Evolutionary conservation across 37 sponge, comb jelly and placozoan species (phyloP).

Genomic region (Halisarca cf. caerulea): DNA sequence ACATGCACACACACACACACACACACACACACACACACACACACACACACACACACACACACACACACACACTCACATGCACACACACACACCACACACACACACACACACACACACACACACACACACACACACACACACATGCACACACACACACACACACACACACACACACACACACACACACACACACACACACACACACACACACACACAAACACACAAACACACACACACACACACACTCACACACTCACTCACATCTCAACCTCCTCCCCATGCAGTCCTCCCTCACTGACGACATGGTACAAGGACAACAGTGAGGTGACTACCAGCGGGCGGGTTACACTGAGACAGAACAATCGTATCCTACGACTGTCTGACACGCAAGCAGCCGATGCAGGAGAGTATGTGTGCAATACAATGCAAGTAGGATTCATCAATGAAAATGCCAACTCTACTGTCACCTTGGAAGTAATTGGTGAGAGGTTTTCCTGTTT

Average conservation of each 20-base stretch:
- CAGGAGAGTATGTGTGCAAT: slow-evolving; percentile 48
- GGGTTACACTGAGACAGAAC: slow-evolving; percentile 4
- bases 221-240: background rate
- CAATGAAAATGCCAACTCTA: background rate
- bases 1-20: no score
- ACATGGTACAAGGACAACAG: slow-evolving; percentile 47
- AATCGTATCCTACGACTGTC: slow-evolving; percentile 13
- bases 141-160: no score
- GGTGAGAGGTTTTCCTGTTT: background rate
- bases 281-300: slow-evolving; percentile 39
- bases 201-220: no score
- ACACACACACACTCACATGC: no score
- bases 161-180: no score
- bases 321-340: background rate
- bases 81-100: no score
- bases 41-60: no score
- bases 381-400: slow-evolving; percentile 17
- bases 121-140: no score
- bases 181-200: no score
- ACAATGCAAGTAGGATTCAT: background rate
- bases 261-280: background rate
- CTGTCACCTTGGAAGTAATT: background rate
- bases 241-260: background rate
- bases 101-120: no score
- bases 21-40: no score